A percentile compares a stretch with the other conserved stretches of the same genome.
phyloP scores from a whole-genome alignment of 1,140 invertebrate species.

The Bombus soroeensis region DNA sequence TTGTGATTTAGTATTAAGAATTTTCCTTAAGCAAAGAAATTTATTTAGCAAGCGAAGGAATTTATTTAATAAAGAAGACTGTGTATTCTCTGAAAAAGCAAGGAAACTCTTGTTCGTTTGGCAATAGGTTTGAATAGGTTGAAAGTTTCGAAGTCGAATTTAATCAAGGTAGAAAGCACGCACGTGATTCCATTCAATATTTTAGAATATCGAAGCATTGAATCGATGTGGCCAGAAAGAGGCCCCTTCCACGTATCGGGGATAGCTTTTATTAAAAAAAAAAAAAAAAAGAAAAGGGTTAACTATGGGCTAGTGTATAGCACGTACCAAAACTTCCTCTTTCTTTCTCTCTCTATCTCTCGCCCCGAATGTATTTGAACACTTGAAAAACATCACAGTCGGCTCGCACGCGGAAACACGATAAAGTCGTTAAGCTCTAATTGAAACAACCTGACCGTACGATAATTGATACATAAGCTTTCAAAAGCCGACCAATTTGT shows the following conservation, averaged over 20 bases:
- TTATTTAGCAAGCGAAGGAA: background rate
- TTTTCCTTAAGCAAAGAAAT: background rate
- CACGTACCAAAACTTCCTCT: background rate
- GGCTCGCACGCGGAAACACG: constrained; percentile 34
- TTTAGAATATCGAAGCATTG: background rate
- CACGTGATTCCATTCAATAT: background rate
- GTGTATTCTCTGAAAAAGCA: background rate
- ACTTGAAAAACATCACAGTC: constrained; percentile 27
- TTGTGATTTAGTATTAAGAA: too few species aligned
- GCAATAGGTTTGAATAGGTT: background rate
- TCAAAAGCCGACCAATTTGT: constrained; percentile 64
- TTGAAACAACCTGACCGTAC: constrained; percentile 56
- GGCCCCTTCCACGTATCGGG: background rate
- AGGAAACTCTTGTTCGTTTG: background rate
- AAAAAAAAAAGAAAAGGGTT: background rate
- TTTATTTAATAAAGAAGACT: background rate
- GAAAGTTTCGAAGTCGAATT: background rate
- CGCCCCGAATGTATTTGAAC: constrained; percentile 1
- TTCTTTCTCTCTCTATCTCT: background rate
- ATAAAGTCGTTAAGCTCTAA: constrained; percentile 54
- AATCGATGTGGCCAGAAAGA: background rate
- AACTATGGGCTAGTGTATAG: background rate
- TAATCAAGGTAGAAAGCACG: background rate
- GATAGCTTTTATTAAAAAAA: background rate
- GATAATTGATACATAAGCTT: constrained; percentile 57